Base-by-base conservation (phyloP, 2,888 invertebrate species). In the Alitta virens region DNA sequence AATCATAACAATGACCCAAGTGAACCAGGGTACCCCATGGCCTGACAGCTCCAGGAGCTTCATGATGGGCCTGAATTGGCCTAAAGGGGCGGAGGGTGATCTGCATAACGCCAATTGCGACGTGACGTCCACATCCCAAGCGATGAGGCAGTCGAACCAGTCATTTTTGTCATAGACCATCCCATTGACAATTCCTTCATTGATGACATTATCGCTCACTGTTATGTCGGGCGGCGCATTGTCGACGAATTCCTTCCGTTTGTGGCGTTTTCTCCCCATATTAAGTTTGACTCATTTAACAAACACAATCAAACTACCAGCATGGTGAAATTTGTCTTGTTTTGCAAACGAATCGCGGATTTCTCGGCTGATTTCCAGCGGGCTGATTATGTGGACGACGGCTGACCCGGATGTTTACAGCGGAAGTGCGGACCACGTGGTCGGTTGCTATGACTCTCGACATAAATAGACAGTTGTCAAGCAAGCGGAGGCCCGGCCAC, bases 11-110 rank as follows among this genome's bases (percentile, higher is more conserved):
- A 92, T 81, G 87, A 90, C 90, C 25, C 87, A 86, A 5, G 87
- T 86, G 56, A 95, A 81, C 94, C 94, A 95, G 2, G 90, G 87
- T 55, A 94, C 86, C 9, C 94, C 94, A 84, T 95, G 92, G 75
- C 94, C 94, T 5, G 92, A 91, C 69, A 91, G 85, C 82, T 87
- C 87, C n/a, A 87, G 73, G 12, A 80, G 61, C 74, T 83, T 84
- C 77, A 86, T 84, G 66, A 86, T 78, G 1, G 82, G 78, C 67
- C 82, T 79, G 23, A 75, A 46, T 33, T 63, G 24, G 24, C 74
- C 72, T 50, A 72, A 57, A 0, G 68, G 46, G 0, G 75, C 72
- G 18, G 70, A 71, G 56, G 67, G 67, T 51, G 70, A 66, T 14
- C 77, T 75, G 70, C 77, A 79, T 0, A 78, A 25, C 16, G 62